Percentiles rank a stretch among this genome's conserved stretches.
phyloP scores from a whole-genome alignment of 2,888 invertebrate genomes.

The Germaria angustata region DNA sequence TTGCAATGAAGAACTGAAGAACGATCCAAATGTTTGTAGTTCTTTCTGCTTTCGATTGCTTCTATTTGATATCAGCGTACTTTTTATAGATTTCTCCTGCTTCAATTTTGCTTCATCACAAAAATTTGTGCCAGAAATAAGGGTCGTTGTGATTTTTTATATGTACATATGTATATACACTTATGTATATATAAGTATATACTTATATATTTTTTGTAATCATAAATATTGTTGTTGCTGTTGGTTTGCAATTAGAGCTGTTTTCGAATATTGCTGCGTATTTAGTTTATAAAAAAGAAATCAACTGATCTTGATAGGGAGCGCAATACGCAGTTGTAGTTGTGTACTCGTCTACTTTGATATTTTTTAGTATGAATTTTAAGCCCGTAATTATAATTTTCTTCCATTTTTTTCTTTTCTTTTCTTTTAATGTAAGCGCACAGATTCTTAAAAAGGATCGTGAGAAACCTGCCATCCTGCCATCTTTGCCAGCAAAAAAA shows the following conservation, averaged over 20 bases:
- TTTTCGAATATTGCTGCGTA: slow-evolving; percentile 59
- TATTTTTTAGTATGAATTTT: slow-evolving; percentile 50
- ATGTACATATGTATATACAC: too few species aligned
- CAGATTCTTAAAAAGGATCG: slow-evolving; percentile 53
- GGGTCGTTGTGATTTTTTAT: slow-evolving; percentile 60
- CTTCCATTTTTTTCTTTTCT: too few species aligned
- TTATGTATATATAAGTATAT: too few species aligned
- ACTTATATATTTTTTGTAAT: slow-evolving; percentile 45
- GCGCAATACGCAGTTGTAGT: slow-evolving; percentile 32
- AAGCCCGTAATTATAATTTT: slow-evolving; percentile 55
- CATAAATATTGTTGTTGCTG: slow-evolving; percentile 51
- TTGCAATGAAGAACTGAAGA: slow-evolving; percentile 46
- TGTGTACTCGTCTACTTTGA: slow-evolving; percentile 16
- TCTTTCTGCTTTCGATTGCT: slow-evolving; percentile 58
- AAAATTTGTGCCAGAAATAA: slow-evolving; percentile 42
- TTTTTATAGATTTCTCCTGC: slow-evolving; percentile 12
- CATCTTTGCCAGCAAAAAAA: neutral
- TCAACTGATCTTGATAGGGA: slow-evolving; percentile 59
- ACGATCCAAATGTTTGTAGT: slow-evolving; percentile 27
- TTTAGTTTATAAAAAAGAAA: slow-evolving; percentile 29
- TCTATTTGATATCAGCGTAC: slow-evolving; percentile 54
- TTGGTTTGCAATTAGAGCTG: slow-evolving; percentile 66
- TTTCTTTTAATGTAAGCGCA: neutral
- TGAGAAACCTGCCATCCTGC: slow-evolving; percentile 64
- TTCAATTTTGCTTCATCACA: neutral